Evolutionary conservation across 2,888 invertebrate genomes (phyloP).

Genomic region (Lathronympha strigana): DNA sequence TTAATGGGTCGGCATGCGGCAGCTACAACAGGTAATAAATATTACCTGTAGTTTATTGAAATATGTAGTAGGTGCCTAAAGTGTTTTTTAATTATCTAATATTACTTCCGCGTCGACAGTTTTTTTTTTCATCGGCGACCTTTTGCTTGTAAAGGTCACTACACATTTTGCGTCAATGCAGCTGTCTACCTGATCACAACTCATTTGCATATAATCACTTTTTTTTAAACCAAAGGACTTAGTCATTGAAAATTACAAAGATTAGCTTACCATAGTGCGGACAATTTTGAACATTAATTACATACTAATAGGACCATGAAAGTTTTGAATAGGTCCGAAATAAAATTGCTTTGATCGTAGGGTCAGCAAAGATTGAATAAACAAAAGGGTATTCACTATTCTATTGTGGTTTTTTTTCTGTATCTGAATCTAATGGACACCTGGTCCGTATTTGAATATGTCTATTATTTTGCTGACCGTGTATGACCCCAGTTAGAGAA

Average conservation of each 20-base stretch:
- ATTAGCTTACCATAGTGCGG: not conserved
- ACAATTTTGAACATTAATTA: not conserved
- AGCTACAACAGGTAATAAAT: too few species aligned
- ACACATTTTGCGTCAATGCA: constrained; percentile 50
- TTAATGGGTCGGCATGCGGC: too few species aligned
- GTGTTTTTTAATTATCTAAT: too few species aligned
- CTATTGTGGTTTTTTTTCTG: constrained; percentile 56
- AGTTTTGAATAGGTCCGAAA: not conserved
- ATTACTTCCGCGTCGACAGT: too few species aligned
- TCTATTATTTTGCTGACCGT: constrained; percentile 55
- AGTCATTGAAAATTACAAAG: constrained; percentile 21
- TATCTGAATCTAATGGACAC: constrained; percentile 57
- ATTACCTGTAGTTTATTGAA: too few species aligned
- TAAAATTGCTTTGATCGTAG: constrained; percentile 43
- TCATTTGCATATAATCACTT: constrained; percentile 47
- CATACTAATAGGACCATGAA: not conserved
- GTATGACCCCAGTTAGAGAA: constrained; percentile 18
- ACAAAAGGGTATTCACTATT: constrained; percentile 47
- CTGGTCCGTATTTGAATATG: constrained; percentile 63
- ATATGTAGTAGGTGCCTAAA: too few species aligned
- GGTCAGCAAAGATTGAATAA: constrained; percentile 62
- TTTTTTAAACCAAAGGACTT: constrained; percentile 22
- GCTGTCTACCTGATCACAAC: constrained; percentile 66
- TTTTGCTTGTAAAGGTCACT: constrained; percentile 10
- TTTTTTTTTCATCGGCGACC: too few species aligned